These are phyloP conservation scores for Gymnodraco acuticeps DNA, from an alignment of 2,797 vertebrate genomes.

Conservation along the genomic window DNA sequence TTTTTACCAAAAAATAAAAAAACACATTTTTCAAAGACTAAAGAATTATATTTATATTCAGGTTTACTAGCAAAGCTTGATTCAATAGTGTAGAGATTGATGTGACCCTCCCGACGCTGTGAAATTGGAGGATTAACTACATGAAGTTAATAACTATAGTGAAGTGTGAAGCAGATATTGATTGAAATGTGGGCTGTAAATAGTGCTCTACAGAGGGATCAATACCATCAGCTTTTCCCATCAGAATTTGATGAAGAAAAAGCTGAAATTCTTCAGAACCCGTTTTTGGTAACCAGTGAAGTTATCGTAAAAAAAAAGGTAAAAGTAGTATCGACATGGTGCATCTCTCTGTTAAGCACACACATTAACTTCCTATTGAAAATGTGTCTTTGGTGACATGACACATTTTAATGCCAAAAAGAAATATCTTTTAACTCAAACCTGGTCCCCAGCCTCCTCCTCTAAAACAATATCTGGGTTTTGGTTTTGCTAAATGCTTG, in stretches of 20 bases:
- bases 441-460: not conserved
- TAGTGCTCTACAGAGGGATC: not conserved
- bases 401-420: no score
- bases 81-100: not conserved
- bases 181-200: not conserved
- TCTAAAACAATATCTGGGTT: not conserved
- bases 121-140: not conserved
- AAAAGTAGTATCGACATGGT: no score
- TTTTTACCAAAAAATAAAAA: not conserved
- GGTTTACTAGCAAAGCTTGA: not conserved
- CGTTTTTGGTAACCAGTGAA: no score
- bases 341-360: no score
- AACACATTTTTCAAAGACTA: not conserved
- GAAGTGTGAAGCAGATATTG: not conserved
- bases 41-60: not conserved
- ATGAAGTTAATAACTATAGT: not conserved
- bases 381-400: no score
- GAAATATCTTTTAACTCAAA: no score
- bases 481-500: not conserved
- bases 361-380: no score
- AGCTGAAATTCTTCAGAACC: no score
- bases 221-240: not conserved
- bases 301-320: no score
- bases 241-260: not conserved
- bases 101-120: not conserved